Evolutionary conservation across 2,888 invertebrate species (phyloP).

Genomic region (Lydus trimaculatus): DNA sequence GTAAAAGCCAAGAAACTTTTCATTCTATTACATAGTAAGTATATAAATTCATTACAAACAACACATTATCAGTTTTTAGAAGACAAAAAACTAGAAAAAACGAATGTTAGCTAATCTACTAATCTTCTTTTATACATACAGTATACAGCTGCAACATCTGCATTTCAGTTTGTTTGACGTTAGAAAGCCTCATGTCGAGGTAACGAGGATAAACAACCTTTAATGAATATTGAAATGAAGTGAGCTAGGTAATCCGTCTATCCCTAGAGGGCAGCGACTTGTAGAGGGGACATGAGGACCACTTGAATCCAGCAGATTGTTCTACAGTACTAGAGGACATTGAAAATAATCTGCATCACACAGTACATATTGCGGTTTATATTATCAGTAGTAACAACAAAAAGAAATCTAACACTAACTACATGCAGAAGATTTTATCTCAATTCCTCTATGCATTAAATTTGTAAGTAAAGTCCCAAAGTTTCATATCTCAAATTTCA

Average conservation of each 20-base stretch:
- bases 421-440: background rate
- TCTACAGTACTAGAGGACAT: slow-evolving; percentile 28
- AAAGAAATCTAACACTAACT: background rate
- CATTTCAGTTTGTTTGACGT: slow-evolving; percentile 2
- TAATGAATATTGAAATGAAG: slow-evolving; percentile 17
- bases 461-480: background rate
- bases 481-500: background rate
- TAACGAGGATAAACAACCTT: slow-evolving; percentile 13
- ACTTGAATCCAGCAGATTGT: background rate
- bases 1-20: background rate
- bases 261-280: slow-evolving; percentile 32
- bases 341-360: slow-evolving; percentile 35
- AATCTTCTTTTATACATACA: background rate
- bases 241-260: slow-evolving; percentile 13
- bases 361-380: slow-evolving; percentile 32
- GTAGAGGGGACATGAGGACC: background rate
- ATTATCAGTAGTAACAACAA: background rate
- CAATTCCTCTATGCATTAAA: background rate
- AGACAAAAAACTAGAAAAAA: background rate
- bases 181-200: background rate
- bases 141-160: background rate
- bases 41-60: slow-evolving; percentile 2
- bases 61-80: background rate
- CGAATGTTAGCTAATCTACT: background rate
- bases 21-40: background rate